phyloP scores from a whole-genome alignment of 2,888 invertebrate species.

The Orthonevra nobilis region DNA sequence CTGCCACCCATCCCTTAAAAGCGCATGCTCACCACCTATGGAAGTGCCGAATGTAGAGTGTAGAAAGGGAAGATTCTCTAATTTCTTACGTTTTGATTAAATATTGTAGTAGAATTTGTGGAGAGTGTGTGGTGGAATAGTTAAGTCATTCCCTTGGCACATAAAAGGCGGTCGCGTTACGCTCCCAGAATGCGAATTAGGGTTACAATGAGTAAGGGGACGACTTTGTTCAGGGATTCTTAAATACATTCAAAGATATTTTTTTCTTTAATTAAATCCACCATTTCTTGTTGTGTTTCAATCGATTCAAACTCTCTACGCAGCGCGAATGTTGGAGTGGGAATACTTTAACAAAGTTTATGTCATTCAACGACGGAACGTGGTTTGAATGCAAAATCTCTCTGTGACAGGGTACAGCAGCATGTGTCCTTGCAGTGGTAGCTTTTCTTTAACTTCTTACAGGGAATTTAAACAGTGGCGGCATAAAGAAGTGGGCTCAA shows the following conservation, averaged over 20 bases:
- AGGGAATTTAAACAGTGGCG: conserved; percentile 53
- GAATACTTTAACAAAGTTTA: conserved; percentile 45
- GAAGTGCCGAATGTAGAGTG: background rate
- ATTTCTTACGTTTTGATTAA: conserved; percentile 15
- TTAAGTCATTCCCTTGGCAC: conserved; percentile 23
- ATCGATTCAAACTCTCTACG: conserved; percentile 63
- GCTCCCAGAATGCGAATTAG: conserved; percentile 55
- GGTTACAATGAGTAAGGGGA: conserved; percentile 38
- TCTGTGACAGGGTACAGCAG: conserved; percentile 3
- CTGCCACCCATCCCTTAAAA: background rate
- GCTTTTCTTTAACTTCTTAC: conserved; percentile 42
- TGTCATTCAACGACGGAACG: conserved; percentile 60
- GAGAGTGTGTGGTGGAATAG: conserved; percentile 35
- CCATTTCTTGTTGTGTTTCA: conserved; percentile 38
- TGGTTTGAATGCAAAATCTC: conserved; percentile 51
- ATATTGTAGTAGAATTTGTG: conserved; percentile 10
- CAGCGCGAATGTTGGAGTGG: conserved; percentile 32
- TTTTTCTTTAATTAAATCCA: conserved; percentile 1
- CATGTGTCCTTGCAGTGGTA: conserved; percentile 47
- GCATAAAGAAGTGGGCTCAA: too few species aligned
- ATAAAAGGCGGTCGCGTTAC: conserved; percentile 56
- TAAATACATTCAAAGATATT: conserved; percentile 31
- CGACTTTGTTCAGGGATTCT: conserved; percentile 48
- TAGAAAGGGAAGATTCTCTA: conserved; percentile 5
- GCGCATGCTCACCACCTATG: conserved; percentile 59